Evolutionary conservation across 1,140 invertebrate species (phyloP).

Genomic region (Bombus cullumanus): DNA sequence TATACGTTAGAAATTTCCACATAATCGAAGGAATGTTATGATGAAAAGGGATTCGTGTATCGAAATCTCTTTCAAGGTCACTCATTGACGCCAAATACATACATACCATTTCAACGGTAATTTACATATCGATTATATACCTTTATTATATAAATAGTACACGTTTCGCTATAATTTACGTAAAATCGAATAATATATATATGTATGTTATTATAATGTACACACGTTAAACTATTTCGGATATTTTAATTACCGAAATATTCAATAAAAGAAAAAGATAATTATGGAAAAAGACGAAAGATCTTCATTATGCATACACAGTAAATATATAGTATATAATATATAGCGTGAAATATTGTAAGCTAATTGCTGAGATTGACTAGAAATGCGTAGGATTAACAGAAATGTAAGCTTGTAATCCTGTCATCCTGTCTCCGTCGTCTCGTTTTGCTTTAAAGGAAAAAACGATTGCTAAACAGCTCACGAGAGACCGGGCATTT

Average conservation of each 20-base stretch:
- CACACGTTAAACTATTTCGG: too few relatives aligned
- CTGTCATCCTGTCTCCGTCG: background rate
- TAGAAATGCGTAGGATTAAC: conserved; percentile 46
- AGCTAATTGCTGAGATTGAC: conserved; percentile 27
- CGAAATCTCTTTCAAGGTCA: conserved; percentile 38
- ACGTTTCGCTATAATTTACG: background rate
- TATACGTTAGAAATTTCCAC: background rate
- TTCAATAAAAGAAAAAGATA: background rate
- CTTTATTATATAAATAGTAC: conserved; percentile 5
- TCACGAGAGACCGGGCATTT: background rate
- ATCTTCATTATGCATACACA: too few relatives aligned
- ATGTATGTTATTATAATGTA: too few relatives aligned
- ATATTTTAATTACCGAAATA: background rate
- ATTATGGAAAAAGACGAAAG: background rate
- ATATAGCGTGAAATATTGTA: background rate
- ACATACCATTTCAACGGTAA: background rate
- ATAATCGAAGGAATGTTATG: background rate
- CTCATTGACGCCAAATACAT: conserved; percentile 24
- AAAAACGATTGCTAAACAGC: conserved; percentile 16
- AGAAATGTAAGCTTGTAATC: conserved; percentile 34
- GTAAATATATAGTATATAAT: too few relatives aligned
- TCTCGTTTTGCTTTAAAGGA: conserved; percentile 38
- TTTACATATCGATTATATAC: background rate
- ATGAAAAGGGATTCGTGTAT: conserved; percentile 13
- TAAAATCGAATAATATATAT: background rate